phyloP scores from a whole-genome alignment of 2,113 vertebrate genomes.

The Grammomys dolichurus region DNA sequence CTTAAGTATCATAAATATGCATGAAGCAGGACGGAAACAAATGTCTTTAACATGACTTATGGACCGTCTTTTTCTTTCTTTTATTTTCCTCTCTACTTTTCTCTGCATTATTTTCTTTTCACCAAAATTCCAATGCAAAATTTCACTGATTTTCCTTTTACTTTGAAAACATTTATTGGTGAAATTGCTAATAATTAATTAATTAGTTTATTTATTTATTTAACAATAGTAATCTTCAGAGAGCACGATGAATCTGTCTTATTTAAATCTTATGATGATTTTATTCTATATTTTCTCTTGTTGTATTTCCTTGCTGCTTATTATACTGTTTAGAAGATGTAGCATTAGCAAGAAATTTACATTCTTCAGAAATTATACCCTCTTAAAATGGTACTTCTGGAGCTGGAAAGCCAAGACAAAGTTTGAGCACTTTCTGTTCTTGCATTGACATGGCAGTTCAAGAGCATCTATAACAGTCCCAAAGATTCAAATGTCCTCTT shows the following conservation, averaged over 20 bases:
- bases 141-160: background rate
- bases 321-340: slow-evolving; percentile 64
- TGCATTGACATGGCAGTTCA: background rate
- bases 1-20: slow-evolving; percentile 81
- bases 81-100: background rate
- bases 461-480: background rate
- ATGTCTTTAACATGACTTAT: slow-evolving; percentile 60
- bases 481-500: background rate
- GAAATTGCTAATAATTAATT: background rate
- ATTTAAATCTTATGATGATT: background rate
- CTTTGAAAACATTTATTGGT: background rate
- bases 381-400: background rate
- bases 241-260: background rate
- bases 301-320: slow-evolving; percentile 68
- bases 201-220: background rate
- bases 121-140: slow-evolving; percentile 64
- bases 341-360: slow-evolving; percentile 40
- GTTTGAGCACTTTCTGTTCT: background rate
- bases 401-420: background rate
- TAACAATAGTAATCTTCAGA: background rate
- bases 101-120: slow-evolving; percentile 12
- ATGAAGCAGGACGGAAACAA: slow-evolving; percentile 73
- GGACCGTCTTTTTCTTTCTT: slow-evolving; percentile 52
- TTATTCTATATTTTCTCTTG: background rate
- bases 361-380: background rate